Evolutionary conservation across 2,797 vertebrate genomes (phyloP), one percentile per base, ranked within the genome.

Genomic region (Lutjanus campechanus): DNA sequence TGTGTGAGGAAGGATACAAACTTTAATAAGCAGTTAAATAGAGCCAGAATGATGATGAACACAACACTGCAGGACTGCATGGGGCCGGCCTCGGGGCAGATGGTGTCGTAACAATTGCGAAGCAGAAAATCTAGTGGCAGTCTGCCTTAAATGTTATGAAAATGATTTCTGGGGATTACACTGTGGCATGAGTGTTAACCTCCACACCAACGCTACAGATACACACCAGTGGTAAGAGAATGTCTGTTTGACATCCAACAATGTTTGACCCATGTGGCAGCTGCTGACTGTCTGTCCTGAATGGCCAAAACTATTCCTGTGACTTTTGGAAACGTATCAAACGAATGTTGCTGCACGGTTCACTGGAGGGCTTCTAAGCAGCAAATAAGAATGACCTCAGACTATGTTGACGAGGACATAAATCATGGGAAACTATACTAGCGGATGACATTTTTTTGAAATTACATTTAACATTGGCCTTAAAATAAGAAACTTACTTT

Each of bases 261-360:
- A 49, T 61, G 73, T 65, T 0, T 51, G 68, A 44, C 7, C 44
- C 1, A 6, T 53, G 67, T 61, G 65, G 73, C 81, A 88, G 83
- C 90, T 89, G 92, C 89, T 87, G 90, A 72, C 19, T 25, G 69
- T 49, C 51, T 71, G 78, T 78, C 69, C 76, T 44, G 22, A 63
- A 44, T 20, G 22, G 50, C 74, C 60, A 19, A 75, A 79, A 86
- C 89, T 88, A 91, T 88, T 90, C 77, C 81, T 64, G 29, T 36
- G 81, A 91, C 85, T 82, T 74, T 73, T 84, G 87, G 82, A 89
- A 69, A 62, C 4, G 46, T 56, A 69, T 88, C 85, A 90, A 86
- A 77, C 63, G 51, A 76, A 73, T 11, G 36, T 47, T 25, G 53
- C 59, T 41, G 49, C 50, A 41, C 11, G 8, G 41, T 63, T 55